Conservation (phyloP, 2,888 invertebrate species). For the Anarsia innoxiella region DNA sequence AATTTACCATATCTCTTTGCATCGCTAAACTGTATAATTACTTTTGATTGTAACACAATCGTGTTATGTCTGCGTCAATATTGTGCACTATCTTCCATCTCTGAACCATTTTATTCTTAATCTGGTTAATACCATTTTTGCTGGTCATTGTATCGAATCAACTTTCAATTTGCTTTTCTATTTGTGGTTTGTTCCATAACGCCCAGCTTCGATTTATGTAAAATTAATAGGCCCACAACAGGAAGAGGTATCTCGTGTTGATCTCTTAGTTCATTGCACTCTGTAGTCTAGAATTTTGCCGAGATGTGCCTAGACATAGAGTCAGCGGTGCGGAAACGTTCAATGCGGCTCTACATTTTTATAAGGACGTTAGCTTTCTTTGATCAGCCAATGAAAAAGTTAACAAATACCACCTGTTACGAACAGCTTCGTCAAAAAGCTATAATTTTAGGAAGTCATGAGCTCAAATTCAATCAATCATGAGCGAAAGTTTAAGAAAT, state of each 20-base stretch:
- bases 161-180: constrained; percentile 40
- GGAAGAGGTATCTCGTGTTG: constrained; percentile 3
- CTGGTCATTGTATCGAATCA: constrained; percentile 26
- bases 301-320: not conserved
- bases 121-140: constrained; percentile 23
- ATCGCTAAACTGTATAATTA: constrained; percentile 26
- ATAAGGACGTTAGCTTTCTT: not conserved
- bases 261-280: constrained; percentile 13
- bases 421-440: not conserved
- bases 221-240: constrained; percentile 13
- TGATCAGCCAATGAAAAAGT: not conserved
- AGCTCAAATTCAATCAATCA: constrained; percentile 23
- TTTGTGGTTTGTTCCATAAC: constrained; percentile 23
- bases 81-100: constrained; percentile 22
- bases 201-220: constrained; percentile 23
- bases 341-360: constrained; percentile 8
- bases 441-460: not conserved
- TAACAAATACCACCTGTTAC: not conserved
- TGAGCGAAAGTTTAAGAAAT: constrained; percentile 36
- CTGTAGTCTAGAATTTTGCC: constrained; percentile 9
- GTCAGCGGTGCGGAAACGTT: constrained; percentile 12
- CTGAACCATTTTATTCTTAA: constrained; percentile 23
- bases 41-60: constrained; percentile 24
- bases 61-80: constrained; percentile 21
- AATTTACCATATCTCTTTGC: constrained; percentile 23